A percentile compares a stretch with the other conserved stretches of the same genome.
phyloP scores from a whole-genome alignment of 2,797 vertebrate genomes.

The Bovichtus diacanthus region DNA sequence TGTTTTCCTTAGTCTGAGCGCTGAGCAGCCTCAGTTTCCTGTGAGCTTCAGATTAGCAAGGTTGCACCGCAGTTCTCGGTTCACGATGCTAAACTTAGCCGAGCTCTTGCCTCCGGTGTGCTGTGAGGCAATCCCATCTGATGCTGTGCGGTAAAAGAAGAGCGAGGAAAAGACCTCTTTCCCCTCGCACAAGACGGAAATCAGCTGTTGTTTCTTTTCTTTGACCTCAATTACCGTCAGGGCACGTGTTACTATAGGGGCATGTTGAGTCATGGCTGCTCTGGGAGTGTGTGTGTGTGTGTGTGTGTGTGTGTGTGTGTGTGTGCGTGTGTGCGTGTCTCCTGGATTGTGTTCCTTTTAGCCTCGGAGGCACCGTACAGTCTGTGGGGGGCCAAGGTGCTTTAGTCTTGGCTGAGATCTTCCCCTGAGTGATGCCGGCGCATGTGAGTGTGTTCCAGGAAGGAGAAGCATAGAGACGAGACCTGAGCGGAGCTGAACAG shows the following conservation, averaged over 20 bases:
- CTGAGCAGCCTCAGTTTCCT: conserved; percentile 28
- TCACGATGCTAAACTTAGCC: conserved; percentile 58
- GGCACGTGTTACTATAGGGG: conserved; percentile 73
- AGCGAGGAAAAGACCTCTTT: conserved; percentile 56
- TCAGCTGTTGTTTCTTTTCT: conserved; percentile 78
- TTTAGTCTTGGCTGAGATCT: conserved; percentile 74
- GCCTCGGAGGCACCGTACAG: conserved; percentile 60
- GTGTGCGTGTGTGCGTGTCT: conserved; percentile 47
- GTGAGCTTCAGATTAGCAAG: conserved; percentile 39
- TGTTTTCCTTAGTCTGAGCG: conserved; percentile 24
- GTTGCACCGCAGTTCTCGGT: conserved; percentile 41
- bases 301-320: conserved; percentile 28
- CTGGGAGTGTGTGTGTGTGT: conserved; percentile 44
- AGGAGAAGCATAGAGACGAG: conserved; percentile 55
- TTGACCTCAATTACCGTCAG: conserved; percentile 83
- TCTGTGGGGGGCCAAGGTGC: conserved; percentile 72
- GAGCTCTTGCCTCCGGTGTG: conserved; percentile 54
- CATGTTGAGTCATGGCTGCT: conserved; percentile 77
- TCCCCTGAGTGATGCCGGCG: conserved; percentile 69
- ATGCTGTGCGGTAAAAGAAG: conserved; percentile 58
- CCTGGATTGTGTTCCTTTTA: conserved; percentile 65
- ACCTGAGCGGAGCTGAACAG: conserved; percentile 69
- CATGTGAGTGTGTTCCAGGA: conserved; percentile 61
- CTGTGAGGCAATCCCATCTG: conserved; percentile 61
- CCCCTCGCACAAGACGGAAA: conserved; percentile 61